Base-by-base conservation (phyloP, 1,140 invertebrate species). In the Teleogryllus occipitalis region DNA sequence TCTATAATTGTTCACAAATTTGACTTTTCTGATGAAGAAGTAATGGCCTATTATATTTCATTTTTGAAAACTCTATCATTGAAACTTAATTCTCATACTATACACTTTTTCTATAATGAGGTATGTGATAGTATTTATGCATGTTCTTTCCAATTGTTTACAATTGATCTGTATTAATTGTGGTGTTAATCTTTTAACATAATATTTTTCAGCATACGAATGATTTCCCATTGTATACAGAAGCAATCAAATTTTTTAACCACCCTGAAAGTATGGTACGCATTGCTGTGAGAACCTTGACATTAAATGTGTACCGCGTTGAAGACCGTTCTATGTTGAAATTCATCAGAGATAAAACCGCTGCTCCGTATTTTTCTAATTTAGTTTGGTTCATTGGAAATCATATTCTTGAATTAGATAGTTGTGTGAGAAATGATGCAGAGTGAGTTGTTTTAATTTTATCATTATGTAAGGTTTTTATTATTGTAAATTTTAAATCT, bases 51-150 rank as follows among this genome's bases (percentile, higher is more conserved):
- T 86, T 99, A 99, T 86, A 99, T 99, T 85, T 98, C 98, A 75
- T 99, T 99, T 86, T 86, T 99, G 79, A 99, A 99, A 87, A 99
- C 98, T 0, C 88, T 99, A 21, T 99, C 98, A 82, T 89, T 99
- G 72, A 99, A 99, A 88, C 87, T 99, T n/a, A 99, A 99, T 88
- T 92, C 93, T 81, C 97, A 99, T 86, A 99, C 98, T 6, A 98
- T 99, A 84, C 97, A 99, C 85, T 99, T 99, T 87, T 99, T 99
- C 87, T 99, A 99, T 87, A 99, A 99, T 90, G 98, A 99, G 90
- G 96, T 97, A 90, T 90, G 89, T 85, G 79, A 54, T 81, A 65
- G 14, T n/a, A 78, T 78, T 78, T 73, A 73, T 79, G 12, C 4
- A 0, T 1, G 46, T 21, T 39, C 21, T 49, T 47, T 46, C 22